Evolutionary conservation across 2,113 vertebrate species (phyloP), one percentile per base, ranked within the genome.

Genomic region (Eublepharis macularius): DNA sequence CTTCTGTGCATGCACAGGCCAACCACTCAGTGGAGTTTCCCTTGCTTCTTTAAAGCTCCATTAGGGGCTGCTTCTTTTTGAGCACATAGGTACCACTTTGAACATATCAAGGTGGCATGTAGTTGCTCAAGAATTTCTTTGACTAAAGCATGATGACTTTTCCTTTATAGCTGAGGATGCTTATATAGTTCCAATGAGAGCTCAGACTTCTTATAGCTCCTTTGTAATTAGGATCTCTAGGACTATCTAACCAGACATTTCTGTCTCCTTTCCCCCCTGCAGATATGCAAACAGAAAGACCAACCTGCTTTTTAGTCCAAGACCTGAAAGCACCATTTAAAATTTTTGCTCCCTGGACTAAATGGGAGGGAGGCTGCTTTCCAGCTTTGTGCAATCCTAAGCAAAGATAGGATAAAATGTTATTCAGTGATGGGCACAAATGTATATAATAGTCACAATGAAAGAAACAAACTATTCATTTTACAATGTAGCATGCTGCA

Each of bases 281-380:
- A 69, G 72, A 26, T 45, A 60, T 34, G 32, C 60, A 90, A 90
- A 77, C 14, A 10, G 0, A 63, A 6, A 8, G 76, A 73, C 94
- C 88, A 95, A 99, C 99, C 97, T 99, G 98, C 94, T 99, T 99
- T 94, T 98, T 99, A 63, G 99, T 99, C 99, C 99, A 99, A 4
- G 98, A 97, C 94, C 98, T 97, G 94, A 99, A 99, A 93, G 98
- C 98, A 95, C 98, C 99, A 43, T 99, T 99, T 92, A 99, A 97
- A 94, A 99, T 98, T 97, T 99, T 99, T 95, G 98, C 99, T 96
- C 98, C 98, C 47, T 99, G 98, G 80, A 99, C 96, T 95, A 99
- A 95, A 92, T 99, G 98, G 49, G 97, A 94, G 65, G 97, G 96
- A 90, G 98, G 98, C 80, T 99, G 98, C 89, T 98, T 98, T 85